A percentile compares a stretch with the other conserved stretches of the same genome.
These are phyloP conservation scores for Urechis unicinctus DNA, from an alignment of 2,888 invertebrate genomes.

Conservation along the genomic window DNA sequence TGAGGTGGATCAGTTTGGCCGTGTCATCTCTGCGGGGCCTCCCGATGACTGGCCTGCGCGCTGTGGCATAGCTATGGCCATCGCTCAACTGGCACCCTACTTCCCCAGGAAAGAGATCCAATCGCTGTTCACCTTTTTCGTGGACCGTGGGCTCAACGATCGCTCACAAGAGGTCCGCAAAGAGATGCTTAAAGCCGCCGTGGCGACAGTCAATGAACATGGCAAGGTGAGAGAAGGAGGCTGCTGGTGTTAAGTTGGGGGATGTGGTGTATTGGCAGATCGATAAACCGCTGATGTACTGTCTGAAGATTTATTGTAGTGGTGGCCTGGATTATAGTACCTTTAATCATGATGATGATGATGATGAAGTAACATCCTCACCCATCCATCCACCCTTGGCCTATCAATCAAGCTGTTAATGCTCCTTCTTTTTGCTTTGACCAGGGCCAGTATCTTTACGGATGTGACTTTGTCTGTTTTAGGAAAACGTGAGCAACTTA, in stretches of 20 bases:
- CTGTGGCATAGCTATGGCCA: conserved; percentile 77
- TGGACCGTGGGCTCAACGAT: conserved; percentile 70
- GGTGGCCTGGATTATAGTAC: no score
- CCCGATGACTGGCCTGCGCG: conserved; percentile 87
- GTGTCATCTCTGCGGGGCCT: conserved; percentile 70
- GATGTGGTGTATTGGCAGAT: no score
- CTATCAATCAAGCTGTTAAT: background rate
- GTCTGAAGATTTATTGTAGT: no score
- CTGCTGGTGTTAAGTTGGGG: no score
- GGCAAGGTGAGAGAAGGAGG: conserved; percentile 65
- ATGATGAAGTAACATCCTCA: no score
- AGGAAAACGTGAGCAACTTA: conserved; percentile 61
- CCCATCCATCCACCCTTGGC: background rate
- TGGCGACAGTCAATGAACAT: conserved; percentile 82
- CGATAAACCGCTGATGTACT: no score
- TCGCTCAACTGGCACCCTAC: conserved; percentile 72
- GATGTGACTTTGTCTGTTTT: conserved; percentile 8
- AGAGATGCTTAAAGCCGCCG: conserved; percentile 89
- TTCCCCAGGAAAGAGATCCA: conserved; percentile 65
- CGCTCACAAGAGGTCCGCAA: conserved; percentile 73
- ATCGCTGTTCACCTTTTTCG: conserved; percentile 45
- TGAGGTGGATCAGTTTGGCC: conserved; percentile 79
- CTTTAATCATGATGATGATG: no score
- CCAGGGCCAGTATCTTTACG: no score
- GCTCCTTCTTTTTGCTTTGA: background rate